These are phyloP conservation scores for Amia ocellicauda DNA, from an alignment of 2,113 vertebrate species.

Conservation along the genomic window DNA sequence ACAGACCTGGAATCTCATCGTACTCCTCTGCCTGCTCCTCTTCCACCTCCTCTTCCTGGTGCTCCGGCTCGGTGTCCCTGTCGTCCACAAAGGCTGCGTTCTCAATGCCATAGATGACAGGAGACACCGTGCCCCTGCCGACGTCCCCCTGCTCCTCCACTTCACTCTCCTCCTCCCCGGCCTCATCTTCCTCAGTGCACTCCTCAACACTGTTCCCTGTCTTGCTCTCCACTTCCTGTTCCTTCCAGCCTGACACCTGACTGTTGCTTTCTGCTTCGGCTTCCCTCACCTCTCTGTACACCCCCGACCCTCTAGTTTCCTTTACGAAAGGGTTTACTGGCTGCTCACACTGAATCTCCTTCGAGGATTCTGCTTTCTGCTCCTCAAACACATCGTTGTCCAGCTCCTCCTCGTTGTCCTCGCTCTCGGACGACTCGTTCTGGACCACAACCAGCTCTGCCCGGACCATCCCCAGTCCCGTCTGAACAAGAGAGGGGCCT, in stretches of 20 bases:
- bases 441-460: constrained; percentile 70
- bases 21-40: constrained; percentile 64
- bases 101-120: constrained; percentile 77
- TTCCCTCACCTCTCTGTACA: constrained; percentile 15
- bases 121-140: constrained; percentile 44
- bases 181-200: constrained; percentile 43
- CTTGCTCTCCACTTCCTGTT: constrained; percentile 37
- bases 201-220: constrained; percentile 31
- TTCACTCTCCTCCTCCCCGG: constrained; percentile 43
- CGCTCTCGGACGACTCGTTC: constrained; percentile 75
- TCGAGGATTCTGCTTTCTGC: constrained; percentile 31
- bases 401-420: constrained; percentile 53
- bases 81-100: constrained; percentile 86
- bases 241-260: constrained; percentile 37
- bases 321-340: constrained; percentile 5
- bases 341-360: constrained; percentile 31
- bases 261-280: constrained; percentile 5
- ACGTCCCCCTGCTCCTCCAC: constrained; percentile 50
- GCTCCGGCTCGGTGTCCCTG: constrained; percentile 63
- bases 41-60: constrained; percentile 42
- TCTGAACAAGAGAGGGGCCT: constrained; percentile 37
- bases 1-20: constrained; percentile 76
- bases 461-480: constrained; percentile 51
- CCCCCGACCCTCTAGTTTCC: constrained; percentile 34
- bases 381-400: constrained; percentile 53